Evolutionary conservation across 2,888 invertebrate species (phyloP), one percentile per base, ranked within the genome.

Genomic region (Pyrocoelia pectoralis): DNA sequence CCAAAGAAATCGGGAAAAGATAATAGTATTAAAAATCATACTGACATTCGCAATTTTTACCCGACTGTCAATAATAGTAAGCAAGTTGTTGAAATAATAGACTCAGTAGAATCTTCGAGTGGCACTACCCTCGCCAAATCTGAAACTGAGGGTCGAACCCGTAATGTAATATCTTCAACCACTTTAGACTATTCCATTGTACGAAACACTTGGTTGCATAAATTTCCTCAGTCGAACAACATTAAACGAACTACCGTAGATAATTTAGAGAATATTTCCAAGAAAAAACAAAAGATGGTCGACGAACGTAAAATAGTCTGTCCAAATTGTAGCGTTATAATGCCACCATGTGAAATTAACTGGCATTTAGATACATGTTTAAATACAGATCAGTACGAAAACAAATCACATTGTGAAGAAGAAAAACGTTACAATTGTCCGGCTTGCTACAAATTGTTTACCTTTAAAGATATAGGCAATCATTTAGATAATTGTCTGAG

Each of bases 131-230:
- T 18, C 9, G 46, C 56, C 13, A 24, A 24, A 24, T 72, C 71
- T 68, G 48, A 56, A 33, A 72, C 70, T 49, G 57, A 61, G 40
- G 71, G 71, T 24, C 63, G n/a, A n/a, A n/a, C n/a, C n/a, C n/a
- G n/a, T n/a, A n/a, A 65, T 38, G 51, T 29, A 48, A 56, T 57
- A 17, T 13, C 29, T 15, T 8, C 10, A 5, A n/a, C 12, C 1
- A 1, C 29, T 18, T 64, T 62, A 28, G 48, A 66, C 41, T 77
- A 76, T 67, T 69, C 75, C 12, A 66, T 68, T 24, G 81, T 81
- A 38, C 72, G 82, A 60, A 79, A 81, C 70, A 77, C 78, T 71
- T 83, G 83, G 83, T 28, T 74, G 5, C 77, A 77, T 40, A 82
- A 81, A 74, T 82, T 76, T 69, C 49, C 59, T 33, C 58, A 48